Evolutionary conservation across 2,113 vertebrate species (phyloP).

Genomic region (Sander lucioperca): DNA sequence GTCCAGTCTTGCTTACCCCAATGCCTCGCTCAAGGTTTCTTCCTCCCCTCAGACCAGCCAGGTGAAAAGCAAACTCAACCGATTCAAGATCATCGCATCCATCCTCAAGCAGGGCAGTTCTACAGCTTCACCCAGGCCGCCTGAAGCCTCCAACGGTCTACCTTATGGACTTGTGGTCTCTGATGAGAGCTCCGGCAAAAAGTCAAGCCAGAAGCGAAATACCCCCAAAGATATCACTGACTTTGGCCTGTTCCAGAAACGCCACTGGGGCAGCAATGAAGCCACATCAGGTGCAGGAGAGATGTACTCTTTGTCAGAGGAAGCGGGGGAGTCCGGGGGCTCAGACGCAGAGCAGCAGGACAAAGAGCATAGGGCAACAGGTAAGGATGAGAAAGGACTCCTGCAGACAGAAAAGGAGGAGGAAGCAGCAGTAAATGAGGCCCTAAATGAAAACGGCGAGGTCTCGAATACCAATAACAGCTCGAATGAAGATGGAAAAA

Average conservation of each 20-base stretch:
- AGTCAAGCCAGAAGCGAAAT: slow-evolving; percentile 80
- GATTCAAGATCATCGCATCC: slow-evolving; percentile 90
- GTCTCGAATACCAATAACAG: not conserved
- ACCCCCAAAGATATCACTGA: slow-evolving; percentile 88
- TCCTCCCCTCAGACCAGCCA: slow-evolving; percentile 77
- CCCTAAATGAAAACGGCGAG: not conserved
- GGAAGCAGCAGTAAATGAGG: not conserved
- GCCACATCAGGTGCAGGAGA: slow-evolving; percentile 61
- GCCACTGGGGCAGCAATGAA: slow-evolving; percentile 76
- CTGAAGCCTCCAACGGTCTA: slow-evolving; percentile 83
- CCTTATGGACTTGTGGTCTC: slow-evolving; percentile 88
- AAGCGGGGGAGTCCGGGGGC: slow-evolving; percentile 71
- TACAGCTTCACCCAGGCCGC: slow-evolving; percentile 69
- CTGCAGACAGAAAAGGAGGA: slow-evolving; percentile 2
- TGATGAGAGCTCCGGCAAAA: slow-evolving; percentile 79
- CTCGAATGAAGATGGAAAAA: slow-evolving; percentile 31
- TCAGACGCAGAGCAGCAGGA: slow-evolving; percentile 52
- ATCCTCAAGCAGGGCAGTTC: slow-evolving; percentile 89
- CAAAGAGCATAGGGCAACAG: not conserved
- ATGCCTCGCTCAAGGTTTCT: slow-evolving; percentile 82
- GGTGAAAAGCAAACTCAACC: slow-evolving; percentile 89
- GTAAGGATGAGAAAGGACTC: slow-evolving; percentile 20
- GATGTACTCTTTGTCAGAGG: slow-evolving; percentile 93
- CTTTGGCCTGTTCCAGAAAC: slow-evolving; percentile 89
- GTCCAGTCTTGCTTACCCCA: slow-evolving; percentile 84